A percentile compares a stretch with the other conserved stretches of the same genome.
Conservation (phyloP, 2,888 invertebrate species). For the Stictocephala bisonia region DNA sequence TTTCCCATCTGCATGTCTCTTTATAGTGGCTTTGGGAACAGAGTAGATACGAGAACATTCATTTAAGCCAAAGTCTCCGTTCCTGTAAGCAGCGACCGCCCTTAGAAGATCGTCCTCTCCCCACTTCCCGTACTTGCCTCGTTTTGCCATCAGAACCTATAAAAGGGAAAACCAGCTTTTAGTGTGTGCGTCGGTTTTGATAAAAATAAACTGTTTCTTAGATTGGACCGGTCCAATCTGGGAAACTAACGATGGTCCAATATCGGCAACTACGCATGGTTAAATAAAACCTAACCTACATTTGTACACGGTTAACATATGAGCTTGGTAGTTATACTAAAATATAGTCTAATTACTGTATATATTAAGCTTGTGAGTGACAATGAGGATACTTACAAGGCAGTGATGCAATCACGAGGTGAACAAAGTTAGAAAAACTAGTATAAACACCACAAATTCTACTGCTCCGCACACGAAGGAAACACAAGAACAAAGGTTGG, state of each 20-base stretch:
- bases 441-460: no score
- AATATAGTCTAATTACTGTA: no score
- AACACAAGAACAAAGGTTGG: no score
- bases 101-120: not conserved
- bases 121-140: slow-evolving; percentile 2
- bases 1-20: slow-evolving; percentile 11
- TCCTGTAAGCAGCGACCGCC: slow-evolving; percentile 21
- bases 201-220: not conserved
- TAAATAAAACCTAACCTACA: no score
- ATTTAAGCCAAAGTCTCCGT: slow-evolving; percentile 16
- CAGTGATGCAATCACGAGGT: no score
- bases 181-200: not conserved
- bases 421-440: no score
- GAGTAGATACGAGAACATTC: slow-evolving; percentile 15
- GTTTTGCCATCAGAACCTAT: not conserved
- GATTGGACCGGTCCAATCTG: slow-evolving; percentile 2
- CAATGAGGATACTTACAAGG: no score
- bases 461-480: no score
- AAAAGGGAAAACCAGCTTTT: not conserved
- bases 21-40: slow-evolving; percentile 28
- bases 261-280: no score
- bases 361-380: no score
- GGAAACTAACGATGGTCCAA: not conserved
- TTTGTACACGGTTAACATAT: no score
- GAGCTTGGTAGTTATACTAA: no score